Conservation (phyloP, 1,140 invertebrate genomes). For the Bombus haemorrhoidalis region DNA sequence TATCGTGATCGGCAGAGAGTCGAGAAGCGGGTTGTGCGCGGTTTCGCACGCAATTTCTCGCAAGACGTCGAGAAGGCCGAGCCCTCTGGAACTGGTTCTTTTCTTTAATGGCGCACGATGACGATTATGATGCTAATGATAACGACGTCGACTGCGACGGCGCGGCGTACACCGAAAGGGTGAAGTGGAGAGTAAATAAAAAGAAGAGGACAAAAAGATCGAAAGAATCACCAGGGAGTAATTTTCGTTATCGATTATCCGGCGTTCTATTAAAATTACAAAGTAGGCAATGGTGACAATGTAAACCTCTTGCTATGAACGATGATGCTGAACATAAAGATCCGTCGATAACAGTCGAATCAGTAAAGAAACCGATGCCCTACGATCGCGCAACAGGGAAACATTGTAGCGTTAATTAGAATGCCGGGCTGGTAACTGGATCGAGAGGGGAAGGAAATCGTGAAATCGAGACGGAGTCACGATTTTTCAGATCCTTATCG, state of each 20-base stretch:
- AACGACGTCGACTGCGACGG: slow-evolving; percentile 34
- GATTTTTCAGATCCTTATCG: background rate
- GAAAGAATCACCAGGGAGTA: background rate
- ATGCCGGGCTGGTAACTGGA: background rate
- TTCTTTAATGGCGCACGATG: slow-evolving; percentile 50
- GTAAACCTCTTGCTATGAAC: slow-evolving; percentile 19
- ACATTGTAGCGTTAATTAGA: slow-evolving; percentile 25
- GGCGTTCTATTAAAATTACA: slow-evolving; percentile 33
- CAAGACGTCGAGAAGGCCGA: background rate
- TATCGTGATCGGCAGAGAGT: slow-evolving; percentile 6
- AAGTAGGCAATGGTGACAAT: slow-evolving; percentile 19
- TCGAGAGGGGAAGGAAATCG: background rate
- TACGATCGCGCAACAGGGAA: slow-evolving; percentile 1
- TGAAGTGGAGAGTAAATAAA: background rate
- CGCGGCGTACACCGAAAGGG: slow-evolving; percentile 2
- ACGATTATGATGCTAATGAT: slow-evolving; percentile 57
- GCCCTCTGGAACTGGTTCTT: slow-evolving; percentile 50
- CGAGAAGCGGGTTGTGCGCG: background rate
- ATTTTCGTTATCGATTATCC: slow-evolving; percentile 46
- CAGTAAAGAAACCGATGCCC: slow-evolving; percentile 18
- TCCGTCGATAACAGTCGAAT: background rate
- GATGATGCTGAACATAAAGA: slow-evolving; percentile 22
- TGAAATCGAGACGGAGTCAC: background rate
- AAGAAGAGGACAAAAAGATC: too few relatives aligned
- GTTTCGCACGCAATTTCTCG: slow-evolving; percentile 47